A percentile compares a stretch with the other conserved stretches of the same genome.
These are phyloP conservation scores for Gallinago undulata DNA, from an alignment of 2,113 vertebrate species.

Conservation along the genomic window DNA sequence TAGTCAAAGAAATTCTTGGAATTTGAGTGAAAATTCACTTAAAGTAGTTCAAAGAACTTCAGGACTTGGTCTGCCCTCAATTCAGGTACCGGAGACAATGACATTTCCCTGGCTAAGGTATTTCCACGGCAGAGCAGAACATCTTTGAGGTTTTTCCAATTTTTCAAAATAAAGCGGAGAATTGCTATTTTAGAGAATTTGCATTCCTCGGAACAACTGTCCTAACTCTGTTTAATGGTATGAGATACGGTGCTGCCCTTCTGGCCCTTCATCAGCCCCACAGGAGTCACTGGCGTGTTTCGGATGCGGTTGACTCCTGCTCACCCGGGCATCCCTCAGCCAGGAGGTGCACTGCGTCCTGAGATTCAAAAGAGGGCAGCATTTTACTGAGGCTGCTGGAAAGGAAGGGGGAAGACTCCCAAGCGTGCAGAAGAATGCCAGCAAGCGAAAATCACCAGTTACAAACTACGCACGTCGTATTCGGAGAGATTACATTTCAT, in stretches of 20 bases:
- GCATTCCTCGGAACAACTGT: background rate
- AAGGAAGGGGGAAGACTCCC: background rate
- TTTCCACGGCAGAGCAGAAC: background rate
- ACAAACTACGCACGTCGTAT: background rate
- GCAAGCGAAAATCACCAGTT: background rate
- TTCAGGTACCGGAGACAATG: background rate
- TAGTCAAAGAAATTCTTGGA: background rate
- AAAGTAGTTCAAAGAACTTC: background rate
- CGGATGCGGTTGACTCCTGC: fast-evolving
- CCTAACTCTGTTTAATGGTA: background rate
- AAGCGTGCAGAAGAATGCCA: background rate
- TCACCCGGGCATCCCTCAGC: background rate
- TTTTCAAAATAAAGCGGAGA: background rate
- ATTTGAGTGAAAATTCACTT: background rate
- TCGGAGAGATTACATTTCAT: background rate
- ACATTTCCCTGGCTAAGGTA: background rate
- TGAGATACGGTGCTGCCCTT: background rate
- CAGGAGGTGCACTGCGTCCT: slow-evolving; percentile 49
- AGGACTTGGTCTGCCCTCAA: background rate
- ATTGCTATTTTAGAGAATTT: background rate
- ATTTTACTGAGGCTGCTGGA: slow-evolving; percentile 66
- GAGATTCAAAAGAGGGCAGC: slow-evolving; percentile 81
- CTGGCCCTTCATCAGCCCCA: background rate
- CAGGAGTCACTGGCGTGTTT: background rate
- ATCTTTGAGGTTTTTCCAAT: background rate